A percentile compares a stretch with the other conserved stretches of the same genome.
Conservation (phyloP, 1,140 invertebrate genomes). For the Drosophila gunungcola region DNA sequence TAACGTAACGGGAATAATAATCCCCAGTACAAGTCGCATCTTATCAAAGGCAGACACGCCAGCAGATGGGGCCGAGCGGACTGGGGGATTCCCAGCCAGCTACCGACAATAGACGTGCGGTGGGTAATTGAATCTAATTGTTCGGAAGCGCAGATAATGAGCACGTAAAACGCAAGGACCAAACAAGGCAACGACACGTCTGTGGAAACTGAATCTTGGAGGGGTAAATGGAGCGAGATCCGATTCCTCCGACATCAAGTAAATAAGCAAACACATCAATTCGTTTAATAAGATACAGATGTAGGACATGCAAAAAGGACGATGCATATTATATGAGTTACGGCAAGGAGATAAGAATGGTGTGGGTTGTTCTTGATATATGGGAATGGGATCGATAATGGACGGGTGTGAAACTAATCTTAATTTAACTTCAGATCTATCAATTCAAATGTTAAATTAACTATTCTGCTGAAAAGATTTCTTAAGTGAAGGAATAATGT, state of each 20-base stretch:
- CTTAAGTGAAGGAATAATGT: neutral
- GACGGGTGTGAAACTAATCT: neutral
- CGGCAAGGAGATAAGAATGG: neutral
- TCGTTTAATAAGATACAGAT: slow-evolving; percentile 55
- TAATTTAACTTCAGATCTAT: slow-evolving; percentile 5
- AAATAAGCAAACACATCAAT: slow-evolving; percentile 61
- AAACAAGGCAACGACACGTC: slow-evolving; percentile 15
- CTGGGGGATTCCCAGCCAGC: slow-evolving; percentile 8
- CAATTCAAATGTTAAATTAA: neutral
- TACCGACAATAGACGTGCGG: slow-evolving; percentile 32
- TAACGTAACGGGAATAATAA: slow-evolving; percentile 36
- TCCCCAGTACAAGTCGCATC: slow-evolving; percentile 12
- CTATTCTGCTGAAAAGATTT: neutral
- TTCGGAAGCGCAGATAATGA: slow-evolving; percentile 77
- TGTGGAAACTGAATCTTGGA: slow-evolving; percentile 4
- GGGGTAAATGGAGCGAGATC: slow-evolving; percentile 14
- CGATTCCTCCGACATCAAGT: slow-evolving; percentile 30
- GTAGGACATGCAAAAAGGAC: slow-evolving; percentile 44
- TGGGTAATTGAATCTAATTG: slow-evolving; percentile 82
- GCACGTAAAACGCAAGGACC: slow-evolving; percentile 66
- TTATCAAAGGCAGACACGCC: slow-evolving; percentile 15
- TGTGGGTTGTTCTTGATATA: neutral
- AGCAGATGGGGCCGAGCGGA: neutral
- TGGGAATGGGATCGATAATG: neutral
- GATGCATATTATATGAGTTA: slow-evolving; percentile 29